phyloP scores from a whole-genome alignment of 2,113 vertebrate genomes.

The Albula glossodonta region DNA sequence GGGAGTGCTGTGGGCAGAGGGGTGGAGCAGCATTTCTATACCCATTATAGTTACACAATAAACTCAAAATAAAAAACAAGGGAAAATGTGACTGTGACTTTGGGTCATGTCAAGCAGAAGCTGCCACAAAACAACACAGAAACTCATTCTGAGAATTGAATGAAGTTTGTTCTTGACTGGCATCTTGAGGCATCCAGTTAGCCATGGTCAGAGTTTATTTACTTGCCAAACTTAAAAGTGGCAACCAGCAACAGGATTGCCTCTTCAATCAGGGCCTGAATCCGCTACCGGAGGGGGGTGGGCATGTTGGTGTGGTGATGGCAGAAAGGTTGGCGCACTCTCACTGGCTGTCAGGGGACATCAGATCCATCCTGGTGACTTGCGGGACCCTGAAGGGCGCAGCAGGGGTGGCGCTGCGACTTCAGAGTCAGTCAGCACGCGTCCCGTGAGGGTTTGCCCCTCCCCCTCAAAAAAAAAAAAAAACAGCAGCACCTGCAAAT shows the following conservation, averaged over 20 bases:
- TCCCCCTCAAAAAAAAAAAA: too few species aligned
- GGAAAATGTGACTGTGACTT: background rate
- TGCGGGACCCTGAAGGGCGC: constrained; percentile 15
- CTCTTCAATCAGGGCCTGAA: background rate
- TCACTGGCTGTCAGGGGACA: background rate
- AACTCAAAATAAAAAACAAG: background rate
- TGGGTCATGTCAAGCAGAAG: too few species aligned
- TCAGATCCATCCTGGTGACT: constrained; percentile 6
- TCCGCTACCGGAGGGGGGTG: background rate
- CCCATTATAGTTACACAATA: background rate
- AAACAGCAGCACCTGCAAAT: background rate
- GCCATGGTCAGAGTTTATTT: background rate
- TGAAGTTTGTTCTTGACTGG: too few species aligned
- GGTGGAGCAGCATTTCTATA: background rate
- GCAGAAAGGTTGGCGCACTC: background rate
- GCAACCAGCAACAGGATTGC: background rate
- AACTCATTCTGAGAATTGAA: background rate
- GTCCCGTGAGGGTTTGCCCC: background rate
- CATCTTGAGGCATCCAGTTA: too few species aligned
- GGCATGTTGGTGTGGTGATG: background rate
- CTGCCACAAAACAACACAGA: too few species aligned
- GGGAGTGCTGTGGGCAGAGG: background rate
- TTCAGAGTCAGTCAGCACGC: background rate
- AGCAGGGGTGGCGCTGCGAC: background rate
- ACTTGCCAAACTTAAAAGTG: background rate